Conservation (phyloP, 2,888 invertebrate species). For the Isotomurus palustris region DNA sequence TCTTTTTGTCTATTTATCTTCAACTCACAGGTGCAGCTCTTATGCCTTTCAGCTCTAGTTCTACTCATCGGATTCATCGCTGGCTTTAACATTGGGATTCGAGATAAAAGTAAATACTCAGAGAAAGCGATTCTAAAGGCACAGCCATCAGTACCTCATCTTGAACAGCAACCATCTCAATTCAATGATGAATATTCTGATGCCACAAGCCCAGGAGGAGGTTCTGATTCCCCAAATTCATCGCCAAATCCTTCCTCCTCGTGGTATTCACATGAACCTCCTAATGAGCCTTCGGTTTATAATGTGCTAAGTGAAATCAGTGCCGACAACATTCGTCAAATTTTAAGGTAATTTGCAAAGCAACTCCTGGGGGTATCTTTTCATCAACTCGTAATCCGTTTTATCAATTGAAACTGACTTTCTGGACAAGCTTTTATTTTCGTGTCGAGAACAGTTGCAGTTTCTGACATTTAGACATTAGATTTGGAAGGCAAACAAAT, state of each 20-base stretch:
- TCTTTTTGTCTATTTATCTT: neutral
- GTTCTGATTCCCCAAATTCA: constrained; percentile 28
- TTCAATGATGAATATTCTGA: constrained; percentile 18
- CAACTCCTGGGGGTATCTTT: neutral
- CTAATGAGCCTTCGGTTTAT: constrained; percentile 41
- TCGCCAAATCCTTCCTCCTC: constrained; percentile 21
- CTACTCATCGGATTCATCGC: constrained; percentile 40
- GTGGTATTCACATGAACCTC: constrained; percentile 31
- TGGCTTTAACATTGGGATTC: constrained; percentile 38
- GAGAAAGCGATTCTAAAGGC: no score
- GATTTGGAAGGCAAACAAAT: no score
- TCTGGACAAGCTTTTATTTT: no score
- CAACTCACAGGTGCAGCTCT: constrained; percentile 38
- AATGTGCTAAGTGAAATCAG: constrained; percentile 43
- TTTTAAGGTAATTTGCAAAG: constrained; percentile 38
- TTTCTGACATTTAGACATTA: no score
- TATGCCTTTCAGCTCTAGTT: constrained; percentile 37
- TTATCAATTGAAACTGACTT: neutral
- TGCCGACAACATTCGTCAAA: constrained; percentile 43
- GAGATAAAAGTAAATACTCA: constrained; percentile 7
- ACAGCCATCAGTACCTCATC: no score
- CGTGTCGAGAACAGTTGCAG: no score
- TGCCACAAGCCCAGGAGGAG: neutral
- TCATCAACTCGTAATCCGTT: neutral
- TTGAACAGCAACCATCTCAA: neutral